These are phyloP conservation scores for Dryobotodes eremita DNA, from an alignment of 2,888 invertebrate genomes.

Conservation along the genomic window DNA sequence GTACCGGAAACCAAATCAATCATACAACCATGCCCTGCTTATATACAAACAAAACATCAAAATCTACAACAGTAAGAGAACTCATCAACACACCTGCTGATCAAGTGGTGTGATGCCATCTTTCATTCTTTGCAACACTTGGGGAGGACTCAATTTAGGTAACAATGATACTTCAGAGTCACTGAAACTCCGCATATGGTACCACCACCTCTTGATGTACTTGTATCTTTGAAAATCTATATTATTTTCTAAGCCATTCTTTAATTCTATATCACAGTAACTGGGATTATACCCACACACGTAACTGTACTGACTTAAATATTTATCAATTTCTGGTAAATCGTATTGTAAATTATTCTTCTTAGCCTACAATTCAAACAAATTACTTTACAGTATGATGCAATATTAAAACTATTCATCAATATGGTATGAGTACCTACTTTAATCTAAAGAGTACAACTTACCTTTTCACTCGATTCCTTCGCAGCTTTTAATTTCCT, in stretches of 20 bases:
- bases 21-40: slow-evolving; percentile 22
- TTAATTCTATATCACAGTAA: slow-evolving; percentile 86
- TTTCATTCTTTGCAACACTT: slow-evolving; percentile 70
- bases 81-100: slow-evolving; percentile 79
- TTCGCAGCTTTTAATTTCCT: slow-evolving; percentile 95
- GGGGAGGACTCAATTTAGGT: slow-evolving; percentile 75
- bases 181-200: slow-evolving; percentile 91
- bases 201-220: slow-evolving; percentile 91
- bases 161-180: slow-evolving; percentile 87
- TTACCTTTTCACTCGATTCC: slow-evolving; percentile 94
- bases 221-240: slow-evolving; percentile 83
- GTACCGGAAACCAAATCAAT: slow-evolving; percentile 40
- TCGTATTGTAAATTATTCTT: slow-evolving; percentile 71
- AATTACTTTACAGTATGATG: slow-evolving; percentile 71
- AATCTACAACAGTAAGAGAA: slow-evolving; percentile 40
- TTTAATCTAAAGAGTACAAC: slow-evolving; percentile 24
- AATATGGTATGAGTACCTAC: slow-evolving; percentile 34
- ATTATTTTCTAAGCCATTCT: slow-evolving; percentile 77
- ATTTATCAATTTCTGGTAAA: slow-evolving; percentile 82
- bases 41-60: slow-evolving; percentile 46
- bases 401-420: slow-evolving; percentile 63
- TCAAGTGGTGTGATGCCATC: slow-evolving; percentile 75
- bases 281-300: slow-evolving; percentile 90
- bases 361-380: slow-evolving; percentile 81
- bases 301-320: slow-evolving; percentile 90